Base-by-base conservation (phyloP, 2,888 invertebrate genomes). In the Aphodius granarius region DNA sequence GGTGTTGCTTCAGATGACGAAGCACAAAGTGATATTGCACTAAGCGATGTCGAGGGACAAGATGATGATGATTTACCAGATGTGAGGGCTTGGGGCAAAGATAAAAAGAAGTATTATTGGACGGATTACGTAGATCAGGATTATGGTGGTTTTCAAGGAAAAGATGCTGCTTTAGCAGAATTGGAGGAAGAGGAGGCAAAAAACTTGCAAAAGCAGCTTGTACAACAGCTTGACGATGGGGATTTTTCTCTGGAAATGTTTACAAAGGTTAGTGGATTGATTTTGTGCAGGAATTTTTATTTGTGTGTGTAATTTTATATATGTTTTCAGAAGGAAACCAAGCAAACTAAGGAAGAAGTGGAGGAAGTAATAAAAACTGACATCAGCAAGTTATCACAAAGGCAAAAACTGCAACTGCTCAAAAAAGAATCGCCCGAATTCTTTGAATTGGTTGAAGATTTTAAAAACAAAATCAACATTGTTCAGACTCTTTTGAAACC, bases 71-170 rank as follows among this genome's bases (percentile, higher is more conserved):
- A 92, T 83, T 88, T 96, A 78, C 95, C 95, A 0, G 91, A 95
- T 86, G 89, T 92, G 1, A 93, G 94, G 87, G 96, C 96, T 18
- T 97, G 97, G 97, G 97, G 97, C 68, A 93, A 92, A 83, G 93
- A 93, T 80, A 94, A 94, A 82, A 90, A 89, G 76, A 89, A 91
- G 62, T 98, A 92, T 85, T 97, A 97, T 87, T 92, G 94, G 72
- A 95, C 96, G 0, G 97, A 97, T 88, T 96, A 94, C 87, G 92
- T 96, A 16, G 97, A 97, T 88, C 91, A 93, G 82, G 96, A 97
- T 87, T 95, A 94, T 88, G 91, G 93, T 68, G 92, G 93, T 80
- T 86, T 83, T 78, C 82, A 89, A 79, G 92, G 91, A 63, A 90
- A 90, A 81, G 93, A 94, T 83, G 92, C 93, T 80, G 92, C 93